phyloP scores from a whole-genome alignment of 2,888 invertebrate genomes.

The Drosophila paranaensis region DNA sequence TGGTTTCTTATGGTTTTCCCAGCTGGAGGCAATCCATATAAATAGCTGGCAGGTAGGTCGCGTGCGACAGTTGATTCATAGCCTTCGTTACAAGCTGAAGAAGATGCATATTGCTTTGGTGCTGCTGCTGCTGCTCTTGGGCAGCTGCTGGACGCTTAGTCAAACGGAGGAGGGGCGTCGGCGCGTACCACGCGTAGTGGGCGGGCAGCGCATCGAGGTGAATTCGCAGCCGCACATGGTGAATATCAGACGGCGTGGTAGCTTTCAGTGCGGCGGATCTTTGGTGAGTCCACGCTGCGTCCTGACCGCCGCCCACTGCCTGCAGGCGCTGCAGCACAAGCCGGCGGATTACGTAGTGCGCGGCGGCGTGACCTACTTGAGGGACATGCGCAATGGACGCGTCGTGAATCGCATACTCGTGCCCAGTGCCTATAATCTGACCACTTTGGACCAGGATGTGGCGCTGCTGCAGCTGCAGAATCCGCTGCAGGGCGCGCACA shows the following conservation, averaged over 20 bases:
- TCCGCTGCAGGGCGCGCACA: slow-evolving; percentile 51
- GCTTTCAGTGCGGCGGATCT: slow-evolving; percentile 81
- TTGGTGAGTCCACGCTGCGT: slow-evolving; percentile 75
- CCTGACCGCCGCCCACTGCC: slow-evolving; percentile 81
- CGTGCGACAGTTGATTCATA: slow-evolving; percentile 31
- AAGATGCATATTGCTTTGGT: slow-evolving; percentile 33
- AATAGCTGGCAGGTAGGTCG: slow-evolving; percentile 25
- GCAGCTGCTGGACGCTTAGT: background rate
- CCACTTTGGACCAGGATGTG: slow-evolving; percentile 73
- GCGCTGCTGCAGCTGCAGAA: slow-evolving; percentile 70
- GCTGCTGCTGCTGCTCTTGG: slow-evolving; percentile 11
- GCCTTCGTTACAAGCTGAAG: slow-evolving; percentile 5
- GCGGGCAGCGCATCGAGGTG: slow-evolving; percentile 67
- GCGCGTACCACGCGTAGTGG: slow-evolving; percentile 75
- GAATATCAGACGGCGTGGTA: slow-evolving; percentile 67
- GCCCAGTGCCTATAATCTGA: slow-evolving; percentile 53
- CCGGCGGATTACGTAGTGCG: slow-evolving; percentile 67
- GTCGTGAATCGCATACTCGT: slow-evolving; percentile 56
- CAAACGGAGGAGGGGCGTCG: background rate
- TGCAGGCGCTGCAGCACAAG: slow-evolving; percentile 35
- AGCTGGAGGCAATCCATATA: slow-evolving; percentile 28
- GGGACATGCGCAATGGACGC: slow-evolving; percentile 62
- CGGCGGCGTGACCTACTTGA: slow-evolving; percentile 70
- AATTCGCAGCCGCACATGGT: slow-evolving; percentile 73
- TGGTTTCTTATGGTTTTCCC: slow-evolving; percentile 12